These are phyloP conservation scores for Neodiprion lecontei DNA, from an alignment of 1,140 invertebrate species.

Conservation along the genomic window DNA sequence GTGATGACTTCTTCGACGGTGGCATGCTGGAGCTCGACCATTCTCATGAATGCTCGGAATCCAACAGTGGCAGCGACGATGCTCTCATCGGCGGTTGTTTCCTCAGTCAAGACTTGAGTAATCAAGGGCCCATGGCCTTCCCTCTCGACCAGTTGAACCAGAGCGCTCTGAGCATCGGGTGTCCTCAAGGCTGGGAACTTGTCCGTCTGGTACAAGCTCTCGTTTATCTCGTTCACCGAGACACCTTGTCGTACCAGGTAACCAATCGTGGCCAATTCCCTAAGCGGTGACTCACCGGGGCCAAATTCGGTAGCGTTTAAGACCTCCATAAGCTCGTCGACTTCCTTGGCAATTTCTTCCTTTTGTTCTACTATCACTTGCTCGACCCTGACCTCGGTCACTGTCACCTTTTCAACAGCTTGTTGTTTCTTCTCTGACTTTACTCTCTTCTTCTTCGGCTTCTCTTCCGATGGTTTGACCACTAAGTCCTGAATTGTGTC, in stretches of 20 bases:
- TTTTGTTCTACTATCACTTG: slow-evolving; percentile 66
- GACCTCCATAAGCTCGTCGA: slow-evolving; percentile 76
- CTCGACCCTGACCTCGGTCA: slow-evolving; percentile 60
- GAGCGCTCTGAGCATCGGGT: slow-evolving; percentile 79
- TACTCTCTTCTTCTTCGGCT: slow-evolving; percentile 48
- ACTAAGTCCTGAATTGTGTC: slow-evolving; percentile 57
- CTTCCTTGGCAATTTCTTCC: slow-evolving; percentile 71
- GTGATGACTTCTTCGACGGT: slow-evolving; percentile 84
- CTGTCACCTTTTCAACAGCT: slow-evolving; percentile 55
- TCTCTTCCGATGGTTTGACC: slow-evolving; percentile 40
- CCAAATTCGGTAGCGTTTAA: slow-evolving; percentile 81
- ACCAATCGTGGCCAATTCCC: slow-evolving; percentile 83
- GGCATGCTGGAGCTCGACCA: slow-evolving; percentile 80
- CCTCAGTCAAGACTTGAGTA: slow-evolving; percentile 80
- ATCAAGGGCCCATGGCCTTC: slow-evolving; percentile 81
- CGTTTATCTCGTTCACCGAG: slow-evolving; percentile 77
- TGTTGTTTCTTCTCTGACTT: slow-evolving; percentile 46
- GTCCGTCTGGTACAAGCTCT: slow-evolving; percentile 74
- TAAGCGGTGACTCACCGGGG: slow-evolving; percentile 75
- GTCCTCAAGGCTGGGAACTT: slow-evolving; percentile 79
- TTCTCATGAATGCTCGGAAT: slow-evolving; percentile 82
- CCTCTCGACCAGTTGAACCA: slow-evolving; percentile 82
- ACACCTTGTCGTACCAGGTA: slow-evolving; percentile 78
- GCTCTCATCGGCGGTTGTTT: slow-evolving; percentile 76
- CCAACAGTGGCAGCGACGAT: slow-evolving; percentile 78